A percentile compares a stretch with the other conserved stretches of the same genome.
Conservation (phyloP, 2,113 vertebrate species). For the Sapajus apella region DNA sequence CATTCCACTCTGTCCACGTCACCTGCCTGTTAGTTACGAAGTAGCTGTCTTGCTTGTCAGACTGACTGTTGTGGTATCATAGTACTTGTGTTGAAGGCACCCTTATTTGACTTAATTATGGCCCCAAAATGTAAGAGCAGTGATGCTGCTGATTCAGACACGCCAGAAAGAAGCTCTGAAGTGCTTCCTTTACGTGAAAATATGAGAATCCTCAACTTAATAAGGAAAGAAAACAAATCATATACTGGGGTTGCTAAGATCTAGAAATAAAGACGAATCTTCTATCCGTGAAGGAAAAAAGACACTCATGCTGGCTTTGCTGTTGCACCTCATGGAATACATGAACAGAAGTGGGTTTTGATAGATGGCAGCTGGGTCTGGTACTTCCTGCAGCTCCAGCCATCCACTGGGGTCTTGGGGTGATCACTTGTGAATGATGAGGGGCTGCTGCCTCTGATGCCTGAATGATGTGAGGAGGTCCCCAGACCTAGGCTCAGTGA, state of each 20-base stretch:
- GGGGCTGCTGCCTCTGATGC: not conserved
- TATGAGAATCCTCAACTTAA: not conserved
- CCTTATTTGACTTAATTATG: not conserved
- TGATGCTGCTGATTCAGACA: not conserved
- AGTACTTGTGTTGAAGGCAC: not conserved
- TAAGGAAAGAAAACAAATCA: not conserved
- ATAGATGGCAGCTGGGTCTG: not conserved
- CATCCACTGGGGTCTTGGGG: not conserved
- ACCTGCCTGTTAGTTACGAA: not conserved
- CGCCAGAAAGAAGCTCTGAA: not conserved
- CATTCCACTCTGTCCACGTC: no score
- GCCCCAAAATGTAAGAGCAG: not conserved
- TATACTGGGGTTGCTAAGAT: no score
- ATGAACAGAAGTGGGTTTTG: not conserved
- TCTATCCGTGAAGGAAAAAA: not conserved
- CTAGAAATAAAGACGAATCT: not conserved
- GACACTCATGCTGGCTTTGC: not conserved
- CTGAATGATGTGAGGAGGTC: accelerated
- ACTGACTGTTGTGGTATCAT: no score
- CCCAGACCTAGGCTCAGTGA: accelerated
- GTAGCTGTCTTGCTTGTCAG: not conserved
- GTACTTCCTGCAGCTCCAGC: not conserved
- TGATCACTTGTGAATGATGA: accelerated
- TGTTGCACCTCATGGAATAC: not conserved
- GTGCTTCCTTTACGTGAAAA: not conserved